Evolutionary conservation across 2,888 invertebrate genomes (phyloP).

Genomic region (Plagodis pulveraria): DNA sequence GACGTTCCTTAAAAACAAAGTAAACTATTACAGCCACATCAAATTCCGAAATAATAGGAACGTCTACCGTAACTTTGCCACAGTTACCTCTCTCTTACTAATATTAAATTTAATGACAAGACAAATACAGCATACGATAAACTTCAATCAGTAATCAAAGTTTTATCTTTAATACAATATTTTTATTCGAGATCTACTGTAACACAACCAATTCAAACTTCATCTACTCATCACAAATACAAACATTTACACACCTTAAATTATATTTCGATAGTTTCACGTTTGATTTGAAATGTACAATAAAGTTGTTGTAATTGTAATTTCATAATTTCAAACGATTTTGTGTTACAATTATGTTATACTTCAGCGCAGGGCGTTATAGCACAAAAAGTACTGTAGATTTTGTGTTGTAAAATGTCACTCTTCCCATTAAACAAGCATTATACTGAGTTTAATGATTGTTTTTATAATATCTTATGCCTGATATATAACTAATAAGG

Average conservation of each 20-base stretch:
- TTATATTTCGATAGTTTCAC: not conserved
- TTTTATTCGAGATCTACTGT: conserved; percentile 58
- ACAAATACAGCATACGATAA: conserved; percentile 7
- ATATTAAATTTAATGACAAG: conserved; percentile 6
- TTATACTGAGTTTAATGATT: too few relatives aligned
- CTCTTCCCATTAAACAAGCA: too few relatives aligned
- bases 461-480: too few relatives aligned
- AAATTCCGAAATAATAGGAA: conserved; percentile 34
- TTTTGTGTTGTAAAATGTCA: too few relatives aligned
- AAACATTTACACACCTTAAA: not conserved
- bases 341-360: too few relatives aligned
- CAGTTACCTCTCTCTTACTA: conserved; percentile 10
- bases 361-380: too few relatives aligned
- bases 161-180: conserved; percentile 26
- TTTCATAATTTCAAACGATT: too few relatives aligned
- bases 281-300: too few relatives aligned
- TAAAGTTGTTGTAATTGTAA: too few relatives aligned
- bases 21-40: conserved; percentile 21
- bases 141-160: conserved; percentile 37
- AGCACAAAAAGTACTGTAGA: too few relatives aligned
- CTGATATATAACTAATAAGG: too few relatives aligned
- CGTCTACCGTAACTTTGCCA: conserved; percentile 36
- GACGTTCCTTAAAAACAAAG: conserved; percentile 28
- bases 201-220: conserved; percentile 55
- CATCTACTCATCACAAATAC: conserved; percentile 2